These are phyloP conservation scores for Oriolus oriolus DNA, from an alignment of 2,113 vertebrate species.

Conservation along the genomic window DNA sequence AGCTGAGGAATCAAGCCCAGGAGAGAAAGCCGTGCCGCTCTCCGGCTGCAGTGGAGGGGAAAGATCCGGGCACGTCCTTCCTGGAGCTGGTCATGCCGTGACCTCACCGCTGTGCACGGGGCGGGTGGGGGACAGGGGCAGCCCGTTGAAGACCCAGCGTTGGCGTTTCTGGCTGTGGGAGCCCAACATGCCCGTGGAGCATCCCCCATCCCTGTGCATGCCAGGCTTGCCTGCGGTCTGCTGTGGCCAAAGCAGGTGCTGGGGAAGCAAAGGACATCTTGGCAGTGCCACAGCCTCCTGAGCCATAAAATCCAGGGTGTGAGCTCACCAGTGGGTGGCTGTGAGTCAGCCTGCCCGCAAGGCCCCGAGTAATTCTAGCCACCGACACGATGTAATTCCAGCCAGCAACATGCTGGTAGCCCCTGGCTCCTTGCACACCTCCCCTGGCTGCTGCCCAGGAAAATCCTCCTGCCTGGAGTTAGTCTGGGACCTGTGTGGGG, in stretches of 20 bases:
- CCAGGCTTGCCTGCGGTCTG: not conserved
- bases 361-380: not conserved
- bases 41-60: fast-evolving
- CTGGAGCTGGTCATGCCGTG: fast-evolving
- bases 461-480: not conserved
- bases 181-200: not conserved
- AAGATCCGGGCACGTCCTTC: not conserved
- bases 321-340: not conserved
- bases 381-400: not conserved
- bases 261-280: not conserved
- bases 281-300: not conserved
- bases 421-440: not conserved
- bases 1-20: not conserved
- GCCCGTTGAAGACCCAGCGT: fast-evolving
- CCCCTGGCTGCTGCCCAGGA: not conserved
- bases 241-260: not conserved
- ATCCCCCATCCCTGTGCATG: fast-evolving
- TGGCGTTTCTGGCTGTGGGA: not conserved
- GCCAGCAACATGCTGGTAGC: not conserved
- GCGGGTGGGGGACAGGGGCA: not conserved
- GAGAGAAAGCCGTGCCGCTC: not conserved
- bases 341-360: not conserved
- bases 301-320: not conserved
- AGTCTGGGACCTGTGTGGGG: not conserved
- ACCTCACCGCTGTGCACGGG: fast-evolving